These are phyloP conservation scores for Malacosoma neustria DNA, from an alignment of 2,888 invertebrate species.

Conservation along the genomic window DNA sequence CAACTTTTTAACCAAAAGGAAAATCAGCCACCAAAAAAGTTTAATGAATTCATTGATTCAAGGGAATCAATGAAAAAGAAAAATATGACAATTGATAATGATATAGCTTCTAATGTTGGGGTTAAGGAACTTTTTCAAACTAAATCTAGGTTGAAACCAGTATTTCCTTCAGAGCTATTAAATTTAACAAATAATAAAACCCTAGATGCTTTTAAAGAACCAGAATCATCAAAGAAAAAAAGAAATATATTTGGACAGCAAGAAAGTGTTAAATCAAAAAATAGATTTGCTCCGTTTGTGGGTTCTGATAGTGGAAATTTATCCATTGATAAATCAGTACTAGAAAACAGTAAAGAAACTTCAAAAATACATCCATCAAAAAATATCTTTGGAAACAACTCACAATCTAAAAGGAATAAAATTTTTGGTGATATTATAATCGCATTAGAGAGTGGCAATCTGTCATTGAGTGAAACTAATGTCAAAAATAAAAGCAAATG, in stretches of 20 bases:
- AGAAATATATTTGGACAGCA: conserved; percentile 44
- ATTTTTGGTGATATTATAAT: too few species aligned
- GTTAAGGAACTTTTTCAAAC: conserved; percentile 42
- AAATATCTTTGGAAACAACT: too few species aligned
- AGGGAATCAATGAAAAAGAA: conserved; percentile 38
- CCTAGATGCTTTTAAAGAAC: conserved; percentile 25
- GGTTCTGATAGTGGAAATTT: conserved; percentile 39
- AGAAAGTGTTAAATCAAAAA: conserved; percentile 39
- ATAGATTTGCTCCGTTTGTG: conserved; percentile 51
- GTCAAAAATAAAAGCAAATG: too few species aligned
- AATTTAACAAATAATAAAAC: conserved; percentile 43
- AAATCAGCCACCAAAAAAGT: conserved; percentile 30
- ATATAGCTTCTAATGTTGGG: conserved; percentile 30
- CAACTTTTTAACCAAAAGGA: conserved; percentile 50
- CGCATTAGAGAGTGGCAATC: too few species aligned
- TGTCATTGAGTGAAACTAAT: too few species aligned
- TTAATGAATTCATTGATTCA: conserved; percentile 27
- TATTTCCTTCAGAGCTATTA: conserved; percentile 44
- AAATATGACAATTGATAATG: conserved; percentile 21
- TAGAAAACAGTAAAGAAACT: background rate
- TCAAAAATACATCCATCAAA: too few species aligned
- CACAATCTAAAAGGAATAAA: background rate
- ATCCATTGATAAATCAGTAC: background rate
- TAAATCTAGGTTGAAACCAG: conserved; percentile 28
- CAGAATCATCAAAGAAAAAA: background rate